phyloP scores from a whole-genome alignment of 2,113 vertebrate species.

The Paracanthobrama guichenoti region DNA sequence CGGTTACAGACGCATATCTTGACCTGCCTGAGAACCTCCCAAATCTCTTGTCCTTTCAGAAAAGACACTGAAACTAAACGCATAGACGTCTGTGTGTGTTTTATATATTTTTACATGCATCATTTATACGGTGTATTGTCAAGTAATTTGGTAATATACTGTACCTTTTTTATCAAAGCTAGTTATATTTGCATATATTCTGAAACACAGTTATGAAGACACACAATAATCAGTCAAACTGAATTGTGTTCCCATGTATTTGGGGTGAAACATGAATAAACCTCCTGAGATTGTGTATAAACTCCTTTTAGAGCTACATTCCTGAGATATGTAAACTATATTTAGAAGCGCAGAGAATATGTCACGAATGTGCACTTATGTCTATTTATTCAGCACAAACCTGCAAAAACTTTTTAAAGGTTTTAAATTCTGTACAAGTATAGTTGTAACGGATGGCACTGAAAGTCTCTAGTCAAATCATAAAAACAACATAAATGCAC shows the following conservation, averaged over 20 bases:
- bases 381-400: conserved; percentile 12
- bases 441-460: background rate
- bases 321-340: conserved; percentile 20
- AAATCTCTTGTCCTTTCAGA: background rate
- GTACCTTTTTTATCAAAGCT: background rate
- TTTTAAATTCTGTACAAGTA: background rate
- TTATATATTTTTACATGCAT: conserved; percentile 5
- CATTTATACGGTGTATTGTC: background rate
- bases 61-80: background rate
- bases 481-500: background rate
- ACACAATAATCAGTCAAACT: background rate
- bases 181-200: conserved; percentile 21
- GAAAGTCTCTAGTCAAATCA: background rate
- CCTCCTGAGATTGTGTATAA: background rate
- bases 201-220: background rate
- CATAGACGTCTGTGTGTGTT: background rate
- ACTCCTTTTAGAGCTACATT: conserved; percentile 1
- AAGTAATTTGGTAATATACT: background rate
- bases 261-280: background rate
- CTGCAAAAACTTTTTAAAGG: no score
- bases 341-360: conserved; percentile 1
- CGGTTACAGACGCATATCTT: conserved; percentile 16
- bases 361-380: background rate
- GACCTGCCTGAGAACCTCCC: conserved; percentile 25
- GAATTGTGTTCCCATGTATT: background rate